Conservation (phyloP, 2,888 invertebrate genomes). For the Lepeophtheirus nordmannii region DNA sequence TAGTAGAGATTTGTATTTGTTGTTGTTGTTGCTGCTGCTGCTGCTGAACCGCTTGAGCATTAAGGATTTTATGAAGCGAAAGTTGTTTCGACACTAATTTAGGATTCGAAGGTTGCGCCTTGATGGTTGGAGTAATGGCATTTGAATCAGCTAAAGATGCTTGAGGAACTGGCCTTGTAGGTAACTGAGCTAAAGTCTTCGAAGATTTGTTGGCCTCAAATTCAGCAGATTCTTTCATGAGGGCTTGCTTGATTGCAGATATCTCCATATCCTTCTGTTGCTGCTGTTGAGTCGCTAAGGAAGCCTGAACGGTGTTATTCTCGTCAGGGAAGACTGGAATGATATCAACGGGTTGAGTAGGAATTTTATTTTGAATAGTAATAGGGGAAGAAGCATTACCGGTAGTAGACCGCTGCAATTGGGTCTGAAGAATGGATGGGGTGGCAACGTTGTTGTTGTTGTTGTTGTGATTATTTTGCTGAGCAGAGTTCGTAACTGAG, state of each 20-base stretch:
- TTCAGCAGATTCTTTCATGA: constrained; percentile 20
- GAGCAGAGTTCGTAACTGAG: background rate
- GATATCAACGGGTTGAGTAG: background rate
- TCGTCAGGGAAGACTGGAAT: background rate
- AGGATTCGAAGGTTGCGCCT: background rate
- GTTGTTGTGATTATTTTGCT: background rate
- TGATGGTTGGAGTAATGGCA: background rate
- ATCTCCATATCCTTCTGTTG: constrained; percentile 19
- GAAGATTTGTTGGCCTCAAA: constrained; percentile 15
- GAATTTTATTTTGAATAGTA: background rate
- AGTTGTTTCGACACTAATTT: constrained; percentile 14
- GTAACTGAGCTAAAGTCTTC: background rate
- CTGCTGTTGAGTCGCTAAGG: background rate
- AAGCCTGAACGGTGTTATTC: background rate
- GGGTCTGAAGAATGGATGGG: constrained; percentile 1
- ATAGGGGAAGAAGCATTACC: background rate
- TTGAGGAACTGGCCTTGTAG: constrained; percentile 17
- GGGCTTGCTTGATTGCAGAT: constrained; percentile 22
- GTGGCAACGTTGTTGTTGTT: background rate
- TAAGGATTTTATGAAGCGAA: constrained; percentile 16
- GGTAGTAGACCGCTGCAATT: background rate
- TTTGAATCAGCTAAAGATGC: constrained; percentile 4
- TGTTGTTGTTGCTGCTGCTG: too few species aligned
- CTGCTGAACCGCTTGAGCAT: constrained; percentile 19
- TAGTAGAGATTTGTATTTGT: background rate